Percentiles rank a stretch among this genome's conserved stretches.
These are phyloP conservation scores for Dicrurus megarhynchus DNA, from an alignment of 2,113 vertebrate genomes.

Conservation along the genomic window DNA sequence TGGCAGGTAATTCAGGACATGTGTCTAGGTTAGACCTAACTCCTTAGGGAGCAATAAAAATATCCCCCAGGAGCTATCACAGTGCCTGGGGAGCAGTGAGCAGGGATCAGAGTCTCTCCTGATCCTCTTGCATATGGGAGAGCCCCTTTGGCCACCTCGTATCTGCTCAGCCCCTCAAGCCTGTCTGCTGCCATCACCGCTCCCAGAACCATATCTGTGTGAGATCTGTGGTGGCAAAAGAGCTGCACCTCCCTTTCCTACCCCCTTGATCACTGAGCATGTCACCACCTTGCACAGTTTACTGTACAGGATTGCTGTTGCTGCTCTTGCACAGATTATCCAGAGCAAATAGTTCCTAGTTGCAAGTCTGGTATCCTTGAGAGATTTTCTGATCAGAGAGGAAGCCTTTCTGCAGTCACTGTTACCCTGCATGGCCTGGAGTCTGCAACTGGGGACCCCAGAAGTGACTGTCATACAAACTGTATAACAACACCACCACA, in stretches of 20 bases:
- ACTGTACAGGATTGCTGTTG: background rate
- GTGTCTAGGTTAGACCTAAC: background rate
- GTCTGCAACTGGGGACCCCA: background rate
- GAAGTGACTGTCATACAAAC: fast-evolving
- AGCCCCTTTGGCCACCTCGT: background rate
- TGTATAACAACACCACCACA: too few relatives aligned
- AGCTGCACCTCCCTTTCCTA: background rate
- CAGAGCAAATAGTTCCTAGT: background rate
- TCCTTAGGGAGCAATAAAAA: background rate
- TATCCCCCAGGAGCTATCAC: background rate
- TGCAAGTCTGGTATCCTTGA: background rate
- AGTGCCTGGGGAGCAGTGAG: background rate
- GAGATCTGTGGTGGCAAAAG: background rate
- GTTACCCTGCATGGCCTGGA: background rate
- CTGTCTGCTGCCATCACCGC: background rate
- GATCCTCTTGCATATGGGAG: background rate
- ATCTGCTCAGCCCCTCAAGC: background rate
- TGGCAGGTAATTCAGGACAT: background rate
- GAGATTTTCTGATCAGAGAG: background rate
- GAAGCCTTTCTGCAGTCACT: background rate
- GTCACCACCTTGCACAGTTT: background rate
- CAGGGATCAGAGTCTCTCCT: background rate
- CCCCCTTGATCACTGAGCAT: background rate
- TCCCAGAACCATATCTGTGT: background rate
- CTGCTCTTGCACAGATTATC: background rate